These are phyloP conservation scores for Allophyes oxyacanthae DNA, from an alignment of 2,888 invertebrate genomes.

Conservation along the genomic window DNA sequence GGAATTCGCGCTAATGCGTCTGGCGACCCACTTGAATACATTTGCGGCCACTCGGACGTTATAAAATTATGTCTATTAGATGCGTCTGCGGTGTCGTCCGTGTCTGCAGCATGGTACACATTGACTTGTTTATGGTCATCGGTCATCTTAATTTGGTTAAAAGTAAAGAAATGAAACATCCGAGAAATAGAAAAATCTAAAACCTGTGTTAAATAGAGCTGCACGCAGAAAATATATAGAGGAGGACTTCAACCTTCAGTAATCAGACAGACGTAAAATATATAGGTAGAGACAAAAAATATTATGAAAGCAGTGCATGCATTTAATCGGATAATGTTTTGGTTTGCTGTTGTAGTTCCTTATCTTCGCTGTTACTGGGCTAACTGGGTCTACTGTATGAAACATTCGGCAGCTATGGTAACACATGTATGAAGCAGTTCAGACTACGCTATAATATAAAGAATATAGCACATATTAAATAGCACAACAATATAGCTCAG, in stretches of 20 bases:
- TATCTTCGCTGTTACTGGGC: constrained; percentile 42
- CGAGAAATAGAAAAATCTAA: constrained; percentile 5
- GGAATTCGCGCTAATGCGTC: constrained; percentile 83
- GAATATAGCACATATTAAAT: no score
- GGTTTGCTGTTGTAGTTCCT: constrained; percentile 22
- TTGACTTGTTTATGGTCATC: constrained; percentile 28
- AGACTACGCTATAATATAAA: no score
- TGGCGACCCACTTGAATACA: constrained; percentile 80
- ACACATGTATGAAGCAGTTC: no score
- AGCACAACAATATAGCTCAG: no score
- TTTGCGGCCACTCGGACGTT: constrained; percentile 62
- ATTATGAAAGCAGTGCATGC: background rate
- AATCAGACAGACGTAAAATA: no score
- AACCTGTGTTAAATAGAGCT: background rate
- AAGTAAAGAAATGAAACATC: constrained; percentile 40
- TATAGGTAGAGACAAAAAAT: no score
- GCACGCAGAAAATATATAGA: background rate
- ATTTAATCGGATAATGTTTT: constrained; percentile 9
- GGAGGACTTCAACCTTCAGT: background rate
- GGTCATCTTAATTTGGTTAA: constrained; percentile 38
- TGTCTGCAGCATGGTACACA: constrained; percentile 44
- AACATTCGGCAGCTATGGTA: constrained; percentile 9
- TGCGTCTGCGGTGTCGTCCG: constrained; percentile 52
- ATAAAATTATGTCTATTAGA: constrained; percentile 63
- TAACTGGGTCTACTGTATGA: constrained; percentile 4